Evolutionary conservation across 1,140 invertebrate genomes (phyloP), one percentile per base, ranked within the genome.

Genomic region (Holotrichia oblita): DNA sequence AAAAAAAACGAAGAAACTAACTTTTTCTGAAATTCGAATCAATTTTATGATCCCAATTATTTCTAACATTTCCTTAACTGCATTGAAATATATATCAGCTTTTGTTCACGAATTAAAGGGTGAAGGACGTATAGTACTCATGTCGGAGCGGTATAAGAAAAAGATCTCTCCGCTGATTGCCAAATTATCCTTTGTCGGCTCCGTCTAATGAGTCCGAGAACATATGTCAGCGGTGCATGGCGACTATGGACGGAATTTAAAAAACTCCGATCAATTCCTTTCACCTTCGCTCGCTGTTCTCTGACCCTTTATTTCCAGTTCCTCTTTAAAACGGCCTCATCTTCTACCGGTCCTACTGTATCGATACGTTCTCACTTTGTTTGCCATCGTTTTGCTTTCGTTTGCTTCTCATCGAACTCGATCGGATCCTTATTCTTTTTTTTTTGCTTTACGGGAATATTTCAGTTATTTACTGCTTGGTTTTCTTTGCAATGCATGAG

Each of bases 141-240:
- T 34, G 48, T 17, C 48, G 48, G 48, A 55, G n/a, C 48, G 64
- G 34, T 72, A 72, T 72, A 76, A 41, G 42, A 76, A 76, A 55
- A 76, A 76, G 74, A 40, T 40, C 34, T 76, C 42, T 27, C 42
- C 24, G 40, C 48, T 76, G 74, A 76, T 76, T 76, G 74, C 74
- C 74, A 76, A 76, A 76, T 76, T 76, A 76, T 76, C 74, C 74
- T 76, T 76, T 76, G 74, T 76, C 74, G 74, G 74, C 74, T 22
- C 14, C 41, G 34, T 76, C 74, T 76, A 76, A 76, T 76, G 74
- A 76, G 74, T 41, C 34, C 74, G 22, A 40, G 74, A 76, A 76
- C 74, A 76, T 76, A 76, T 76, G 74, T 76, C 74, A 27, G 48
- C 74, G 64, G 64, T 72, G 34, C 22, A 72, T 14, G 22, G 14